Conservation (phyloP, 2,113 vertebrate genomes). For the Lophura nycthemera region DNA sequence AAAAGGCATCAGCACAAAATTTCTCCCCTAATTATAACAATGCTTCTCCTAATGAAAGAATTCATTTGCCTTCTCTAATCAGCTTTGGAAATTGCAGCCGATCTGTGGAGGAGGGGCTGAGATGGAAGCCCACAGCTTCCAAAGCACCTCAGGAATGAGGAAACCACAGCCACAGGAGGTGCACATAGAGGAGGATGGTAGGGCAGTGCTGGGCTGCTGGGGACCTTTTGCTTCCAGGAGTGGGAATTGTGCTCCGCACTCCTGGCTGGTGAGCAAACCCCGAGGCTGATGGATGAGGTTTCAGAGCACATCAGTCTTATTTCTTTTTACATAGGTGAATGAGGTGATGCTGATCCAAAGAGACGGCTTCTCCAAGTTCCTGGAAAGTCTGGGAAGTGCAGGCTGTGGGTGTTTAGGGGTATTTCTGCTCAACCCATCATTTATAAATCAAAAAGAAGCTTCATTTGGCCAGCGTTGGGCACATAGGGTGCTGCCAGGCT, state of each 20-base stretch:
- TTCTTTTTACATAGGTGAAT: not conserved
- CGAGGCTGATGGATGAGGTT: not conserved
- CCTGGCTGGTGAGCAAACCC: not conserved
- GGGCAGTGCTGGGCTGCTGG: not conserved
- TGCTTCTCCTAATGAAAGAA: conserved; percentile 54
- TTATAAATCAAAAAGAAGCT: not conserved
- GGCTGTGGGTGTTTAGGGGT: not conserved
- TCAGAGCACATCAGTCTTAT: not conserved
- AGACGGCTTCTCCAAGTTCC: not conserved
- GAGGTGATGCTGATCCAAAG: not conserved
- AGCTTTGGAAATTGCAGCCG: conserved; percentile 4
- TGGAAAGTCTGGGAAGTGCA: not conserved
- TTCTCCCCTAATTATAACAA: conserved; percentile 50
- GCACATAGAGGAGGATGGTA: not conserved
- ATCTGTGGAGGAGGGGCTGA: conserved; percentile 10
- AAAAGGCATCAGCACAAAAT: conserved; percentile 16
- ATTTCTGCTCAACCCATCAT: not conserved
- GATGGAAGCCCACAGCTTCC: not conserved
- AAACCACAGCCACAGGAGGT: not conserved
- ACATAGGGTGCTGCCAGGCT: not conserved
- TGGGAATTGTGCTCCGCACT: fast-evolving
- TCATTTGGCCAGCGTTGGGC: not conserved
- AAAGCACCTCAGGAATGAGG: not conserved
- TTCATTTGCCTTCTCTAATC: conserved; percentile 55
- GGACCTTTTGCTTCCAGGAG: not conserved